Conservation (phyloP, 2,888 invertebrate genomes). For the Cactoblastis cactorum region DNA sequence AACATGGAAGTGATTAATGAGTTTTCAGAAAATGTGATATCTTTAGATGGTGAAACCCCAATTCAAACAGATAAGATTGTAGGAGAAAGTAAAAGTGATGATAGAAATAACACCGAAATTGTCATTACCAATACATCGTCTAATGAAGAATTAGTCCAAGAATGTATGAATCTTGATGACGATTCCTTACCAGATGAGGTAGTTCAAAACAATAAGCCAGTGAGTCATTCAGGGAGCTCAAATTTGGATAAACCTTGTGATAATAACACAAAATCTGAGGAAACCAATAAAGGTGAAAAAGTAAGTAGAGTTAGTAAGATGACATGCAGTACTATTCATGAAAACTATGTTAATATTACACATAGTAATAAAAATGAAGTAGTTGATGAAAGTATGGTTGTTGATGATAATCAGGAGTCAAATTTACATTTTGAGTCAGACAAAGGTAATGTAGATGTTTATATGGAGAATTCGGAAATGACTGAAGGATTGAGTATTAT, state of each 20-base stretch:
- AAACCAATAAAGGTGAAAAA: not conserved
- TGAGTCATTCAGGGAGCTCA: not conserved
- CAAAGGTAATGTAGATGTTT: not conserved
- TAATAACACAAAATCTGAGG: not conserved
- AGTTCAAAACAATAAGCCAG: not conserved
- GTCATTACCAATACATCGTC: not conserved
- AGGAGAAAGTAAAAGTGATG: not conserved
- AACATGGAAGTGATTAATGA: not conserved
- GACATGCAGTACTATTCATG: not conserved
- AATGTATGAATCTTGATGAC: slow-evolving; percentile 5
- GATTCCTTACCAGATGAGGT: slow-evolving; percentile 1
- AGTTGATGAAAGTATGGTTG: not conserved
- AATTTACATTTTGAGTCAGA: not conserved
- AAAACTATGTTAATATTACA: not conserved
- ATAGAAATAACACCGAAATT: not conserved
- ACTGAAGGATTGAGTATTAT: not conserved
- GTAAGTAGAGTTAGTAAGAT: not conserved
- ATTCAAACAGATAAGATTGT: not conserved
- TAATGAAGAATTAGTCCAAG: not conserved
- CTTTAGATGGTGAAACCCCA: not conserved
- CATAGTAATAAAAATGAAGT: not conserved
- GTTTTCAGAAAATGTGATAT: not conserved
- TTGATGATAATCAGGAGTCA: not conserved
- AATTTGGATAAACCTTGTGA: not conserved
- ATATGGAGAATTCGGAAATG: not conserved